These are phyloP conservation scores for Moxostoma hubbsi DNA, from an alignment of 2,797 vertebrate genomes.

Conservation along the genomic window DNA sequence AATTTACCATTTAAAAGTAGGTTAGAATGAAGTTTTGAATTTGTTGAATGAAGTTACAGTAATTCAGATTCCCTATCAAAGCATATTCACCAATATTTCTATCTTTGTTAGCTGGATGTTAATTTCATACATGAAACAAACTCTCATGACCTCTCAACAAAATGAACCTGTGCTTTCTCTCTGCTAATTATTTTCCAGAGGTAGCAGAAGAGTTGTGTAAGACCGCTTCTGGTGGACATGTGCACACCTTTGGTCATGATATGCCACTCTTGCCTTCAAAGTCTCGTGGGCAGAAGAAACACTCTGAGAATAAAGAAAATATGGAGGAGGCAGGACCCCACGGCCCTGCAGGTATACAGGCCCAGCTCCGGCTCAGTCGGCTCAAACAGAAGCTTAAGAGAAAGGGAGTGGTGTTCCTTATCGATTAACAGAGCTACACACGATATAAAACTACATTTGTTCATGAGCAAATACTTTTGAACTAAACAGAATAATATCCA, in stretches of 20 bases:
- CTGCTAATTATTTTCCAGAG: constrained; percentile 76
- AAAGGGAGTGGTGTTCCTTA: constrained; percentile 71
- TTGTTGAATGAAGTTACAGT: no score
- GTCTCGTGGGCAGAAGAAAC: constrained; percentile 90
- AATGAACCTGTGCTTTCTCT: no score
- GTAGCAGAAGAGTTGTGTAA: constrained; percentile 97
- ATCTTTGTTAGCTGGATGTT: neutral
- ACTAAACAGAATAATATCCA: neutral
- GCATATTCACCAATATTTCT: no score
- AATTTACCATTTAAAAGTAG: no score
- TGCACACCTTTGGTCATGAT: constrained; percentile 87
- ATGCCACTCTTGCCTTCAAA: constrained; percentile 94
- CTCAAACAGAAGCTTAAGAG: constrained; percentile 71
- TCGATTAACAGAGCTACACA: constrained; percentile 49
- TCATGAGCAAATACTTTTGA: neutral
- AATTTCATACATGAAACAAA: neutral
- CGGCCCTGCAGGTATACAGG: constrained; percentile 88
- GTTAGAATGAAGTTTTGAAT: no score
- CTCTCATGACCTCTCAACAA: neutral
- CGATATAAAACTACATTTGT: neutral
- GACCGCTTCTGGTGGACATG: constrained; percentile 84
- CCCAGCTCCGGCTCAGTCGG: constrained; percentile 48
- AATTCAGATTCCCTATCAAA: no score
- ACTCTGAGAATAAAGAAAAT: constrained; percentile 97
- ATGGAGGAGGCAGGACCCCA: constrained; percentile 86